Conservation (phyloP, 2,888 invertebrate species). For the Odontocolon sp. region DNA sequence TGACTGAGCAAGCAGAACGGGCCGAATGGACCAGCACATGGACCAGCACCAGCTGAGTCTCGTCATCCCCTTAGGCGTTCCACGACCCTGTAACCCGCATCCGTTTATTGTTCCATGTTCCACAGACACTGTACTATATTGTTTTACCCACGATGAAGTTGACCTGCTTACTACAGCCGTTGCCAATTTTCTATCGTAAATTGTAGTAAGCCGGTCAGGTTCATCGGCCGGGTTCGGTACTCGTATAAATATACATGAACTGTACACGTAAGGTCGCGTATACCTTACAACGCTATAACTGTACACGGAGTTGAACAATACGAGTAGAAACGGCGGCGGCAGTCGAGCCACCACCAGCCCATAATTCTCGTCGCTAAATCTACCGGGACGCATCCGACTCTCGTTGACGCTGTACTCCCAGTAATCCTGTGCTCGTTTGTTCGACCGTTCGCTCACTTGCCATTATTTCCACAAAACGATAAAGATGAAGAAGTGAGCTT, state of each 20-base stretch:
- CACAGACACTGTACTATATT: constrained; percentile 1
- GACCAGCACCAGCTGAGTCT: neutral
- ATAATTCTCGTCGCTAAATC: constrained; percentile 50
- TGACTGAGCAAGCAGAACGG: neutral
- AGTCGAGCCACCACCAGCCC: constrained; percentile 19
- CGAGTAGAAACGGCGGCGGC: neutral
- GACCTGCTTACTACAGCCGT: no score
- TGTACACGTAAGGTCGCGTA: neutral
- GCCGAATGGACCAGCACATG: neutral
- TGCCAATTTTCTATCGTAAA: neutral
- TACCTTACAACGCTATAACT: neutral
- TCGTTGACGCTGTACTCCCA: constrained; percentile 48
- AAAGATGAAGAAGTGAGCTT: constrained; percentile 31
- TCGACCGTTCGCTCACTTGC: no score
- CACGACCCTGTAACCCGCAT: constrained; percentile 6
- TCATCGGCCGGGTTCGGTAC: neutral
- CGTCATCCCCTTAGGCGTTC: neutral
- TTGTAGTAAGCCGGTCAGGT: neutral
- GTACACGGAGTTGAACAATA: constrained; percentile 1
- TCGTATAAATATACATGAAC: neutral
- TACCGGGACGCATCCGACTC: constrained; percentile 52
- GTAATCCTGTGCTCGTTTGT: constrained; percentile 47
- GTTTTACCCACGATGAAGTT: neutral
- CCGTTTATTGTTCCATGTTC: constrained; percentile 9
- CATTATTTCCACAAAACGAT: constrained; percentile 46